Conservation (phyloP, 2,797 vertebrate genomes). For the Delichon dasypus region DNA sequence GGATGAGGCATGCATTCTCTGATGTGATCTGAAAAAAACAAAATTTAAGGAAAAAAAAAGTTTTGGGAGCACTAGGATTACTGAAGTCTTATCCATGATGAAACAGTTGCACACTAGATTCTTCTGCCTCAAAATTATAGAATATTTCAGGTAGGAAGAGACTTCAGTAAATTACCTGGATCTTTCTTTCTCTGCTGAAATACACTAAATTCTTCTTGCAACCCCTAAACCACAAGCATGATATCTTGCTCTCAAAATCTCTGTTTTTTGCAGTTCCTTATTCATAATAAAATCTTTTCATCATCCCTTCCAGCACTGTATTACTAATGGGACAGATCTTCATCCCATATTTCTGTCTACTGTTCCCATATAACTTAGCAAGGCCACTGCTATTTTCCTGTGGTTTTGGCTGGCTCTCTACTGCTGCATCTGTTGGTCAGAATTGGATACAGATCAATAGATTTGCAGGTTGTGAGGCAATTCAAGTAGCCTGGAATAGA, state of each 20-base stretch:
- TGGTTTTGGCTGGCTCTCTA: not conserved
- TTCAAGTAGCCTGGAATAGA: not conserved
- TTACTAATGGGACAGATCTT: not conserved
- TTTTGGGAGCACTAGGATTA: not conserved
- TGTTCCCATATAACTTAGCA: not conserved
- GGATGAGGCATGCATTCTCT: not conserved
- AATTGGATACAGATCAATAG: not conserved
- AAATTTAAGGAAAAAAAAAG: not conserved
- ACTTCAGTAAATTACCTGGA: not conserved
- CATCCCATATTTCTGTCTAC: not conserved
- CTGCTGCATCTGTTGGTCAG: not conserved
- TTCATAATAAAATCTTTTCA: not conserved
- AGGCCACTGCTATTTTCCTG: not conserved
- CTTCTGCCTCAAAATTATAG: not conserved
- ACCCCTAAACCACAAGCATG: not conserved
- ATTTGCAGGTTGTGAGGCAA: not conserved
- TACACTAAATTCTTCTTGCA: not conserved
- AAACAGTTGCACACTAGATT: not conserved
- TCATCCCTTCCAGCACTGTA: not conserved
- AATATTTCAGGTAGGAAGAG: not conserved
- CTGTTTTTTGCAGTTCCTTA: not conserved
- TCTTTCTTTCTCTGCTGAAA: not conserved
- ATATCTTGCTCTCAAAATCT: not conserved
- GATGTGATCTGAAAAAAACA: not conserved
- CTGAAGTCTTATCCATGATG: not conserved